A percentile compares a stretch with the other conserved stretches of the same genome.
Evolutionary conservation across 1,140 invertebrate species (phyloP).

Genomic region (Oryzaephilus surinamensis): DNA sequence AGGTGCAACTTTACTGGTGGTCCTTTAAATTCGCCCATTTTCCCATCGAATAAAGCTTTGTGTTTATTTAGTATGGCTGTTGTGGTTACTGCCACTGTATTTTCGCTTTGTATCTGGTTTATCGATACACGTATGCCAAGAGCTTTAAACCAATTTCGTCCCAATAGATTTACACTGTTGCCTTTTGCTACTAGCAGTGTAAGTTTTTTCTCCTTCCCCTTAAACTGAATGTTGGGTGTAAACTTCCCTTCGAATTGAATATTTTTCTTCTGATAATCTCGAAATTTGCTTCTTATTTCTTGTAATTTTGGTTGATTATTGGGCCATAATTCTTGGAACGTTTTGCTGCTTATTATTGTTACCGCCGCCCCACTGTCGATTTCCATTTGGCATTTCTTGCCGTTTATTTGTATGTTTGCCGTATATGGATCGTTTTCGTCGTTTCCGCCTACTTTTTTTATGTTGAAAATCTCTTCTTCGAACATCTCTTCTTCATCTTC

Average conservation of each 20-base stretch:
- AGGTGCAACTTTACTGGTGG: neutral
- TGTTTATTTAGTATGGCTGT: no score
- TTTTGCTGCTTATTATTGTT: neutral
- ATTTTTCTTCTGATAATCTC: conserved; percentile 5
- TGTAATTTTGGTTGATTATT: neutral
- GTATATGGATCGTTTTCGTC: neutral
- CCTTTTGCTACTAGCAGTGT: conserved; percentile 10
- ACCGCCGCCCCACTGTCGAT: neutral
- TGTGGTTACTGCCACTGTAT: no score
- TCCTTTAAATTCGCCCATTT: conserved; percentile 1
- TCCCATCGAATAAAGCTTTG: neutral
- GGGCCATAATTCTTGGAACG: conserved; percentile 1
- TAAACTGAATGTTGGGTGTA: neutral
- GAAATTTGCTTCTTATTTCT: neutral
- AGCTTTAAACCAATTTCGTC: conserved; percentile 19
- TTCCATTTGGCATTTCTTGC: neutral
- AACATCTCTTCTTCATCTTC: neutral
- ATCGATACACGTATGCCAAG: conserved; percentile 12
- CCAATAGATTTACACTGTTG: conserved; percentile 11
- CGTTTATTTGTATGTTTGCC: neutral
- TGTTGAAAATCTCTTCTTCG: neutral
- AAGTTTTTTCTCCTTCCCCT: neutral
- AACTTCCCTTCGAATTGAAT: neutral
- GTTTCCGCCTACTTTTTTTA: neutral
- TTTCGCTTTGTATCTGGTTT: neutral